These are phyloP conservation scores for Oreochromis spilurus DNA, from an alignment of 2,113 vertebrate genomes.

Conservation along the genomic window DNA sequence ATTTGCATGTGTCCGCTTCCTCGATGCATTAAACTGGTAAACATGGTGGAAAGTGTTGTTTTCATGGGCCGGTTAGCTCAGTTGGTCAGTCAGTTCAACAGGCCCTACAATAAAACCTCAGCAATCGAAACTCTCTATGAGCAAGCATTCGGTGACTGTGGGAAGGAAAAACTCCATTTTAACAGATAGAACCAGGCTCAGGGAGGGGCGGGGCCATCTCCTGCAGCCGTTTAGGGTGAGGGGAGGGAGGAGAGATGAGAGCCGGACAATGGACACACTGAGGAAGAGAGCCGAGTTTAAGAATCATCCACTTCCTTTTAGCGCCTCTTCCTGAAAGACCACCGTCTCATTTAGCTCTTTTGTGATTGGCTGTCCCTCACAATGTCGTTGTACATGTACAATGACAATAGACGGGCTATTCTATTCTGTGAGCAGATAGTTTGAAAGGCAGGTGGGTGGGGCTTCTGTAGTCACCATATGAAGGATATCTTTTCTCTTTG, in stretches of 20 bases:
- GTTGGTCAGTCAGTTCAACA: slow-evolving; percentile 38
- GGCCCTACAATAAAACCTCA: not conserved
- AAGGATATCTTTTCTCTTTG: not conserved
- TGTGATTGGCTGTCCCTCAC: not conserved
- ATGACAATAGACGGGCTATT: not conserved
- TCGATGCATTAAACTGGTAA: not conserved
- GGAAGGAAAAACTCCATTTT: not conserved
- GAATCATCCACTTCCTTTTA: not conserved
- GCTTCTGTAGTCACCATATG: not conserved
- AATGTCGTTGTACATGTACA: not conserved
- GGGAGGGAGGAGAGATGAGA: not conserved
- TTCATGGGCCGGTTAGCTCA: slow-evolving; percentile 47
- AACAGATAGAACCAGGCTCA: not conserved
- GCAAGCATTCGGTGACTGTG: not conserved
- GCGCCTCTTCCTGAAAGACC: not conserved
- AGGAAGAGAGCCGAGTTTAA: not conserved
- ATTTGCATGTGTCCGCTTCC: not conserved
- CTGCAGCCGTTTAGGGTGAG: not conserved
- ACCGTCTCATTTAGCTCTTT: not conserved
- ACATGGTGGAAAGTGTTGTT: not conserved
- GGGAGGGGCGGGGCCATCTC: not conserved
- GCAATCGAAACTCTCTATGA: not conserved
- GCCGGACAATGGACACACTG: not conserved
- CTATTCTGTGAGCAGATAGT: not conserved
- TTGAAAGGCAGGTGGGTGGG: not conserved